Evolutionary conservation across 2,113 vertebrate species (phyloP), one percentile per base, ranked within the genome.

Genomic region (Sigmodon hispidus): DNA sequence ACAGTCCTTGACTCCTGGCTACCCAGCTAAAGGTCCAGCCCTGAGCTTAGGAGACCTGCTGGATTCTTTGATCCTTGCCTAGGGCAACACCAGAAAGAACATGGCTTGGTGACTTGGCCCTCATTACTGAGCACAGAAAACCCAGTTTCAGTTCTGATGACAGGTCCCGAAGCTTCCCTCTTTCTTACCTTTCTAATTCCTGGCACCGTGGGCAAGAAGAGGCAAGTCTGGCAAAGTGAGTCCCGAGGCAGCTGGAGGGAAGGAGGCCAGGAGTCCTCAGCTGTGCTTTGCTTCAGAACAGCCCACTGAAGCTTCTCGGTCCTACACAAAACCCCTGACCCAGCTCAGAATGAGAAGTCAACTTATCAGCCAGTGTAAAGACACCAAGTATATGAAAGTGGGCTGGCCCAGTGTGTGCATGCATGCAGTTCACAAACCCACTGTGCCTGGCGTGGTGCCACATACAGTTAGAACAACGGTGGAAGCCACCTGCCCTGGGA

Each of bases 381-480:
- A 16, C 4, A 52, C 21, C 40, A 45, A 45, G 26, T 19, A 21
- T 13, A 22, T 34, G 19, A 36, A 15, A 19, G 4, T 3, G 57
- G 43, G 45, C 59, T 2, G 31, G 0, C 45, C 3, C 34, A 4
- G 57, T 9, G 29, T 31, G 15, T 59, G 43, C 36, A 3, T 9
- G 22, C 19, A 5, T 21, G 40, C 7, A 19, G 31, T 40, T 48
- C 26, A 13, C 5, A 0, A 1, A 0, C 6, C 1, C 2, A 2
- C 1, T 17, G 3, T 11, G 1, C 3, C 45, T 57, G 11, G 5
- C 21, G 10, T 1, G 3, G 26, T 1, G 6, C 13, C 40, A 11
- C 34, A 15, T 34, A 0, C 3, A 31, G 22, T 70, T 15, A 50
- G 31, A n/a, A 15, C 0, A 17, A 21, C 57, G 19, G 63, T 8